These are phyloP conservation scores for Brachionichthys hirsutus DNA, from an alignment of 2,113 vertebrate genomes.

Conservation along the genomic window DNA sequence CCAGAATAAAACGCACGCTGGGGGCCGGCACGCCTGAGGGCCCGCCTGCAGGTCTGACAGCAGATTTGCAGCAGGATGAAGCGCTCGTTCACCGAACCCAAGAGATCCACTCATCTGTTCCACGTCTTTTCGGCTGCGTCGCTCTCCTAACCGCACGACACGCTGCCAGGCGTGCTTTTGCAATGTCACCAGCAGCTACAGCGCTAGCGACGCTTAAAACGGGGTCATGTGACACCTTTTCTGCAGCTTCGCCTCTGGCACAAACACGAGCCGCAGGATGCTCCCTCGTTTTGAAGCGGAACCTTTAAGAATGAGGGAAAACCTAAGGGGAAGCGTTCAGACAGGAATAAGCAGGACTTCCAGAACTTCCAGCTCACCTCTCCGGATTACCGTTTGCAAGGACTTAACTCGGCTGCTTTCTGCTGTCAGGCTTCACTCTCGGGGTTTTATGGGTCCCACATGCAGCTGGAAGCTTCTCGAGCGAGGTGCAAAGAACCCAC, in stretches of 20 bases:
- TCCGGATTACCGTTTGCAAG: slow-evolving; percentile 18
- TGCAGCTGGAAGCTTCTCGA: slow-evolving; percentile 32
- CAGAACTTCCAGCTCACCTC: not conserved
- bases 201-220: too few species aligned
- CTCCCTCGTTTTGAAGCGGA: not conserved
- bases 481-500: too few species aligned
- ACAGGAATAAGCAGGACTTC: not conserved
- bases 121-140: slow-evolving; percentile 31
- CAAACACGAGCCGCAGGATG: not conserved
- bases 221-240: too few species aligned
- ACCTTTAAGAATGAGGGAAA: not conserved
- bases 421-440: slow-evolving; percentile 21
- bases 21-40: slow-evolving; percentile 30
- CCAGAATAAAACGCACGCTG: slow-evolving; percentile 12
- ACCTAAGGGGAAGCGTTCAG: too few species aligned
- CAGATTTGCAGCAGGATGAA: slow-evolving; percentile 12
- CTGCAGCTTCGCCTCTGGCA: too few species aligned
- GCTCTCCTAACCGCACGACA: too few species aligned
- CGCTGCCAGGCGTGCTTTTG: too few species aligned
- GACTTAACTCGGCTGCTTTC: slow-evolving; percentile 18
- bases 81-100: slow-evolving; percentile 13
- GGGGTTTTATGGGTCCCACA: slow-evolving; percentile 5
- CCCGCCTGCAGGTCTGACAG: slow-evolving; percentile 48
- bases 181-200: too few species aligned
- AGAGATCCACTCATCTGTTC: slow-evolving; percentile 9